Conservation (phyloP, 2,113 vertebrate species). For the Garra rufa region DNA sequence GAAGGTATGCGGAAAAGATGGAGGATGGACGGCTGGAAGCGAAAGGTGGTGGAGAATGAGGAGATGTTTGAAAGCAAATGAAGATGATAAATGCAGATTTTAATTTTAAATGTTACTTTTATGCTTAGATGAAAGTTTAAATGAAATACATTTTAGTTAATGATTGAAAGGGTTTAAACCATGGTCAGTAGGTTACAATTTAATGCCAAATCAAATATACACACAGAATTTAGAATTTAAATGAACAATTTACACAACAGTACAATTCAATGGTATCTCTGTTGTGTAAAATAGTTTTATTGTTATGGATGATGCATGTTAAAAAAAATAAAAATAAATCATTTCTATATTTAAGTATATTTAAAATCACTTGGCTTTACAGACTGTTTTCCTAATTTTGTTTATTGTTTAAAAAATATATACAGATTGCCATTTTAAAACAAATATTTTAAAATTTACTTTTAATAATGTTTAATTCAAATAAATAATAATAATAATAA, state of each 20-base stretch:
- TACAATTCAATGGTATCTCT: background rate
- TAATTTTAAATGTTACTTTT: background rate
- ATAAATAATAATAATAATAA: no score
- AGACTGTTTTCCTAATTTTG: no score
- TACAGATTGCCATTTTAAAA: no score
- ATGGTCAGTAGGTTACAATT: background rate
- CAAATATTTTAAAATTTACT: no score
- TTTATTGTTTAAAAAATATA: no score
- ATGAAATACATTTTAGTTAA: background rate
- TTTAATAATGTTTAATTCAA: no score
- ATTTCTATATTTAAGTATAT: no score
- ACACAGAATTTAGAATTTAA: background rate
- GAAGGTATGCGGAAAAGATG: conserved; percentile 48
- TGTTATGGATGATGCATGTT: background rate
- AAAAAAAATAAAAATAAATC: no score
- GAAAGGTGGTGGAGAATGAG: conserved; percentile 44
- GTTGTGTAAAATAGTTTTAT: background rate
- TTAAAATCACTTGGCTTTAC: no score
- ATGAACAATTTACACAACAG: background rate
- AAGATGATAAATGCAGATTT: background rate
- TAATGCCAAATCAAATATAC: background rate
- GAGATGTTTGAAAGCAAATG: conserved; percentile 40
- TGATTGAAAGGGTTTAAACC: background rate
- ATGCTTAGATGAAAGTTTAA: background rate
- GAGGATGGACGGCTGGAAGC: conserved; percentile 39